phyloP scores from a whole-genome alignment of 1,140 invertebrate species.

The Aporrectodea caliginosa region DNA sequence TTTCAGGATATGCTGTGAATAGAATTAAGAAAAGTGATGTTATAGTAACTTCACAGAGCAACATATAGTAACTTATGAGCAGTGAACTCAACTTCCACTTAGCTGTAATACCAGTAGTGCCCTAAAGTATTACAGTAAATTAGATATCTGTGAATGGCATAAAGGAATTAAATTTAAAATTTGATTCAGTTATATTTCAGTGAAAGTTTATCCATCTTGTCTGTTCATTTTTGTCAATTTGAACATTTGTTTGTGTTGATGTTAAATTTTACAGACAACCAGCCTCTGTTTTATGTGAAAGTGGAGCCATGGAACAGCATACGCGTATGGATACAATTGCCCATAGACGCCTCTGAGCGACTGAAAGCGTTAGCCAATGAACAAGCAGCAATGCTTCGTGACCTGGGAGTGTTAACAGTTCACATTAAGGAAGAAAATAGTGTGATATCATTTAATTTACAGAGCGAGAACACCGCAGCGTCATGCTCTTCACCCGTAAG shows the following conservation, averaged over 20 bases:
- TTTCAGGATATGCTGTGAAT: no score
- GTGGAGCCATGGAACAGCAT: not conserved
- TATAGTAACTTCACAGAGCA: no score
- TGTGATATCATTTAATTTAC: not conserved
- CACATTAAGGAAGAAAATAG: not conserved
- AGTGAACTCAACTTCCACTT: no score
- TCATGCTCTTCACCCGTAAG: no score
- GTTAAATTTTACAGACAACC: not conserved
- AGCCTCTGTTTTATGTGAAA: not conserved
- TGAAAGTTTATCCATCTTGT: not conserved
- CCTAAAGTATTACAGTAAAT: not conserved
- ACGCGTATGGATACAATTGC: not conserved
- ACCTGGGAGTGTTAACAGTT: not conserved
- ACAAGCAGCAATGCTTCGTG: not conserved
- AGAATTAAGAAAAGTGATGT: no score
- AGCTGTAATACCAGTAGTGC: no score
- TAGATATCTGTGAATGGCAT: not conserved
- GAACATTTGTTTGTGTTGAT: not conserved
- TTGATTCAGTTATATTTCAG: no score
- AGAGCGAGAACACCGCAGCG: no score
- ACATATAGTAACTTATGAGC: no score
- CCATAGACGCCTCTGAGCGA: not conserved
- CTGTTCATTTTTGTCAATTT: not conserved
- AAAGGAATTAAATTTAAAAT: no score
- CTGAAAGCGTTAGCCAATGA: not conserved